phyloP scores from a whole-genome alignment of 2,797 vertebrate species.

The Micromesistius poutassou region DNA sequence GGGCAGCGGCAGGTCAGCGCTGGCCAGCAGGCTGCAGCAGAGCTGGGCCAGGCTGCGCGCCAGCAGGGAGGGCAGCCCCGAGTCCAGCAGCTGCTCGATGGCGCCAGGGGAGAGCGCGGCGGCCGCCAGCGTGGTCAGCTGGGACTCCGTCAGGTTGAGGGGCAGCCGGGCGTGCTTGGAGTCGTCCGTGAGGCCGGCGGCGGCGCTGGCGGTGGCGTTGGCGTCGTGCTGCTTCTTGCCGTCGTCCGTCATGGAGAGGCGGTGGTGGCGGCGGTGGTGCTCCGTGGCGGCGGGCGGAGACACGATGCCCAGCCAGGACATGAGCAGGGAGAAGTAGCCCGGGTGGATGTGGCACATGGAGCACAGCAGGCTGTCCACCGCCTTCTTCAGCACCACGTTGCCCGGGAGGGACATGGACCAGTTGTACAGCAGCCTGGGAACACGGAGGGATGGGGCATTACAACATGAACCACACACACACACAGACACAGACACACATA shows the following conservation, averaged over 20 bases:
- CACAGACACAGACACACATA: too few species aligned
- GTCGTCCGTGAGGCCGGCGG: conserved; percentile 87
- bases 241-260: conserved; percentile 94
- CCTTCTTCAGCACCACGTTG: conserved; percentile 96
- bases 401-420: conserved; percentile 98
- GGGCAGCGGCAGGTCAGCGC: conserved; percentile 81
- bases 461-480: neutral
- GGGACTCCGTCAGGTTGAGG: conserved; percentile 85
- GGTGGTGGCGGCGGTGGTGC: conserved; percentile 72
- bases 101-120: conserved; percentile 96
- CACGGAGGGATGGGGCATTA: neutral
- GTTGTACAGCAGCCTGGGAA: conserved; percentile 85
- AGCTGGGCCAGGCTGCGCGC: conserved; percentile 92
- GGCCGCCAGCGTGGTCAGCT: conserved; percentile 90
- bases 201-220: conserved; percentile 35
- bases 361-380: conserved; percentile 95
- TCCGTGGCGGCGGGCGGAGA: conserved; percentile 81
- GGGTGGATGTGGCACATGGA: conserved; percentile 98
- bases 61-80: conserved; percentile 89
- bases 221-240: conserved; percentile 92
- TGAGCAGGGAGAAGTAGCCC: conserved; percentile 94
- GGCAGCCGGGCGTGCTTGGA: conserved; percentile 92
- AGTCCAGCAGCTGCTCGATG: conserved; percentile 94
- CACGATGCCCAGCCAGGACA: conserved; percentile 97
- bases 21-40: conserved; percentile 86